Conservation (phyloP, 2,888 invertebrate species). For the Acronicta alni region DNA sequence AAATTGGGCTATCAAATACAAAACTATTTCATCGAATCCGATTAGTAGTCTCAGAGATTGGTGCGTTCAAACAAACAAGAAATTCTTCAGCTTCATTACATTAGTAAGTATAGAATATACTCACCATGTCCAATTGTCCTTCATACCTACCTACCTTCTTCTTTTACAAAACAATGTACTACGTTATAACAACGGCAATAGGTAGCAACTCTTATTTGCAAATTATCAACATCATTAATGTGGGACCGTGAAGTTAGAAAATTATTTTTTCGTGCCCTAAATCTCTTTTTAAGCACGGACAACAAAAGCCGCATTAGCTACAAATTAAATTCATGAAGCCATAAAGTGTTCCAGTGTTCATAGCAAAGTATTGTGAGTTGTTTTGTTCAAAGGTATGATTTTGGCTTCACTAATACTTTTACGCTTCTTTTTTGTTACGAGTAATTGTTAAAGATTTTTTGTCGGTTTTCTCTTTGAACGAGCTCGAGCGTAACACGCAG, state of each 20-base stretch:
- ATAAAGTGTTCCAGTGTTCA: conserved; percentile 57
- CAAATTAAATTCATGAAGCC: conserved; percentile 59
- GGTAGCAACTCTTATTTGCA: conserved; percentile 33
- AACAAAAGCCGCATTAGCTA: conserved; percentile 50
- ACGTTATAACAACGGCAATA: conserved; percentile 35
- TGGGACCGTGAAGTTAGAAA: conserved; percentile 32
- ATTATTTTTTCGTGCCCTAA: conserved; percentile 47
- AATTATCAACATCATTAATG: conserved; percentile 49
- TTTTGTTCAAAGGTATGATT: conserved; percentile 55
- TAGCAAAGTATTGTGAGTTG: conserved; percentile 35
- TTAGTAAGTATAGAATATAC: no score
- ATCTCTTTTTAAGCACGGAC: conserved; percentile 48
- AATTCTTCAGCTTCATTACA: no score
- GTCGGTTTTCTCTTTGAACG: conserved; percentile 57
- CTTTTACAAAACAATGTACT: no score
- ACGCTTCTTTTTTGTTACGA: conserved; percentile 58
- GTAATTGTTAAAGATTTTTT: conserved; percentile 65
- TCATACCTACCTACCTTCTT: no score
- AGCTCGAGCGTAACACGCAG: conserved; percentile 52
- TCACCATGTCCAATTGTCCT: no score
- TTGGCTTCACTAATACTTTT: conserved; percentile 60
- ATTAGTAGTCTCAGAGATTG: no score
- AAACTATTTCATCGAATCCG: no score
- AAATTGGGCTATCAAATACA: no score
- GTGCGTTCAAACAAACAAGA: no score